Evolutionary conservation across 1,140 invertebrate genomes (phyloP).

Genomic region (Pararge aegeria): DNA sequence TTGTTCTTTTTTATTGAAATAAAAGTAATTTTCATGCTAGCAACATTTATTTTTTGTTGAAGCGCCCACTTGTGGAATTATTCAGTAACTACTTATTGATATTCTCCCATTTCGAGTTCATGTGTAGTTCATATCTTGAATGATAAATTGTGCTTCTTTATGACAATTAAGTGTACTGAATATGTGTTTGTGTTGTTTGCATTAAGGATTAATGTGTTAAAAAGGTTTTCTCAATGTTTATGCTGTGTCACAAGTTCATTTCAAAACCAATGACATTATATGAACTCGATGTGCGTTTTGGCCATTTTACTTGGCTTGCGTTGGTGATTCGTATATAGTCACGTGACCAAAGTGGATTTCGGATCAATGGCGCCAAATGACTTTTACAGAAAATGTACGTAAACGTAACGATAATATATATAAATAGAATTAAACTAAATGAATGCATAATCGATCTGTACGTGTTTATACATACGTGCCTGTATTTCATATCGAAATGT

Average conservation of each 20-base stretch:
- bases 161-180: slow-evolving; percentile 60
- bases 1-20: no score
- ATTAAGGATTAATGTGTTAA: slow-evolving; percentile 41
- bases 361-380: slow-evolving; percentile 80
- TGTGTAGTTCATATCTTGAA: slow-evolving; percentile 53
- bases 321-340: slow-evolving; percentile 79
- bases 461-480: slow-evolving; percentile 48
- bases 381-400: slow-evolving; percentile 75
- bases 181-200: slow-evolving; percentile 65
- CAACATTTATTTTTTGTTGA: slow-evolving; percentile 41
- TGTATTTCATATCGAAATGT: slow-evolving; percentile 46
- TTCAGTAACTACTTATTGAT: slow-evolving; percentile 74
- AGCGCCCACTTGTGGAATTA: slow-evolving; percentile 67
- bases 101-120: slow-evolving; percentile 70
- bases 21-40: slow-evolving; percentile 27
- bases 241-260: slow-evolving; percentile 65
- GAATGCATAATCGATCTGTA: slow-evolving; percentile 59
- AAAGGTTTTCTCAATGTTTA: slow-evolving; percentile 63
- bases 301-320: slow-evolving; percentile 78
- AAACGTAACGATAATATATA: slow-evolving; percentile 50
- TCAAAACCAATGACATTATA: slow-evolving; percentile 74
- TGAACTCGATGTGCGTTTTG: slow-evolving; percentile 78
- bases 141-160: slow-evolving; percentile 63
- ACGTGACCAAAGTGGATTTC: slow-evolving; percentile 77
- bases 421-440: slow-evolving; percentile 14